Percentiles rank a stretch among this genome's conserved stretches.
phyloP scores from a whole-genome alignment of 2,797 vertebrate species.

The Bufotes viridis region DNA sequence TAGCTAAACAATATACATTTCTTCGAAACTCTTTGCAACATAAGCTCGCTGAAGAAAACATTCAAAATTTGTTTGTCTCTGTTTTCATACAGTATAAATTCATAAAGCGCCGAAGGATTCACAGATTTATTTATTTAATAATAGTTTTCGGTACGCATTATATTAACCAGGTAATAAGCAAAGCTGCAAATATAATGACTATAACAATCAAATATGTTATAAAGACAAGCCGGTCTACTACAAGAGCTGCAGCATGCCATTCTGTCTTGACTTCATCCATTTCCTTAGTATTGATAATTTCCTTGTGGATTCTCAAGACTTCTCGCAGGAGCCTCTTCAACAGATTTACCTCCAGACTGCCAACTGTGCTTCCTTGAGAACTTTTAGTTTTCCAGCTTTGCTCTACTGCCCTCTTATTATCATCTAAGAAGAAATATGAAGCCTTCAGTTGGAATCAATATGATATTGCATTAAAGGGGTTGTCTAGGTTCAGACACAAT shows the following conservation, averaged over 20 bases:
- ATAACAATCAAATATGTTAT: background rate
- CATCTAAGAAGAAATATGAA: background rate
- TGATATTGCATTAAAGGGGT: no score
- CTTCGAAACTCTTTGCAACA: no score
- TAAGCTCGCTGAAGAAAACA: no score
- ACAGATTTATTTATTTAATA: background rate
- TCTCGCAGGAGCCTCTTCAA: constrained; percentile 20
- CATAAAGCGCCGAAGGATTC: no score
- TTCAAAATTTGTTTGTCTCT: no score
- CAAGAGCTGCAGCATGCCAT: background rate
- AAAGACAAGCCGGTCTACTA: constrained; percentile 35
- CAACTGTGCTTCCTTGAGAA: background rate
- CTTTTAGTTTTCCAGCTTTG: background rate
- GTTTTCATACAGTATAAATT: no score
- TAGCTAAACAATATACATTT: no score
- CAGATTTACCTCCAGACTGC: background rate
- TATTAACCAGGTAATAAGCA: background rate
- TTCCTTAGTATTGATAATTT: background rate
- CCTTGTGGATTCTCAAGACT: constrained; percentile 26
- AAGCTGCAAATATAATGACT: background rate
- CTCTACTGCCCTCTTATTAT: background rate
- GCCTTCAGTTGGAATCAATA: background rate
- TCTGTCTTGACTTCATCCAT: constrained; percentile 11
- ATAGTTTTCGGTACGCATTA: background rate
- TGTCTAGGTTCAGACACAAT: no score